Base-by-base conservation (phyloP, 2,113 vertebrate genomes). In the Scalopus aquaticus region DNA sequence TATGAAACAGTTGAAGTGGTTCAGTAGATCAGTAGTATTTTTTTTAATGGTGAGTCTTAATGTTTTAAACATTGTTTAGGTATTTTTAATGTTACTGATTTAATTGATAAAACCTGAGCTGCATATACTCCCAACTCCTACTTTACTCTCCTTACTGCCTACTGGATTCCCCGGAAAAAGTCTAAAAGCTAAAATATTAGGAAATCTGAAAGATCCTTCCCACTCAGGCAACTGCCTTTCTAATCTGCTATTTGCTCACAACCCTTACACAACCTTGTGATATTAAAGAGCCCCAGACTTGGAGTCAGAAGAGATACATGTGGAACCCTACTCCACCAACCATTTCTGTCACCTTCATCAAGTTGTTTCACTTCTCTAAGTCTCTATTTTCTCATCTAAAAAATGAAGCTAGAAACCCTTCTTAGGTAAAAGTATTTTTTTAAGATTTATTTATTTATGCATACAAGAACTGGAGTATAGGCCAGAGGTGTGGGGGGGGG, bases 41-140 rank as follows among this genome's bases (percentile, higher is more conserved):
- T 82, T 80, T 89, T 58, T 46, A 81, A 89, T 85, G 9, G 28
- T 91, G 94, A 44, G 19, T 81, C 39, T 76, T 81, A 81, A 72
- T 69, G 28, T 86, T 81, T 30, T 85, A 83, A 93, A 70, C 12
- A 60, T 78, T 60, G 44, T 95, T 93, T 39, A 65, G 58, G 12
- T 67, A 42, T 32, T n/a, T n/a, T n/a, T n/a, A n/a, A 42, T 32
- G 51, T 56, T 87, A 87, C 49, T 24, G 4, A 88, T 78, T 64
- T 78, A 93, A 88, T 9, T 76, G 58, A 79, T 86, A 58, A 96
- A 81, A 91, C 24, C 26, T 80, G 39, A 39, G 5, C 19, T 73
- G 11, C 39, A 54, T 51, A 79, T 8, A 79, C 37, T 79, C 17
- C 37, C 6, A 49, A 20, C 13, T 77, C 39, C 70, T 88, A 16